Conservation (phyloP, 2,113 vertebrate species). For the Dasypus novemcinctus region DNA sequence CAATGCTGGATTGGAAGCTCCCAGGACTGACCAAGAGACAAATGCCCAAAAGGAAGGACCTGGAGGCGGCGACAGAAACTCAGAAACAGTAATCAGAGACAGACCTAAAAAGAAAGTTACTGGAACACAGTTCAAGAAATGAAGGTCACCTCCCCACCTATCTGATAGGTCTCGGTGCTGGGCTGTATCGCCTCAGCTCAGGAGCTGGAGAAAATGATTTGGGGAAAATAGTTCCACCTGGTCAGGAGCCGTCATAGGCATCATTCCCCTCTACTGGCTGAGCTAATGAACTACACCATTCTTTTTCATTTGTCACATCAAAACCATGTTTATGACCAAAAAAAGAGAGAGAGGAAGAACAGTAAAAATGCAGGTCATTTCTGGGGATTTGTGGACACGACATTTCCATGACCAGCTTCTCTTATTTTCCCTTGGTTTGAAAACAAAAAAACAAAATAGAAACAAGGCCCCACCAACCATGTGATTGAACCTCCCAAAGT, state of each 20-base stretch:
- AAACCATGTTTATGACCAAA: not conserved
- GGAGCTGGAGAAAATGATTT: not conserved
- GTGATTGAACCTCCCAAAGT: too few relatives aligned
- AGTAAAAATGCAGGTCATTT: not conserved
- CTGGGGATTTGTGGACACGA: not conserved
- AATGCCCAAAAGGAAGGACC: not conserved
- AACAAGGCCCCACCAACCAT: not conserved
- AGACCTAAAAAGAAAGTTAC: not conserved
- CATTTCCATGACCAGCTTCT: not conserved
- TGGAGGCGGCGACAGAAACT: not conserved
- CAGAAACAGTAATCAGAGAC: not conserved
- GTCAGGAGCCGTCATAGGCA: not conserved
- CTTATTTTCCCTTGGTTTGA: not conserved
- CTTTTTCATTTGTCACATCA: not conserved
- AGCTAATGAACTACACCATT: constrained; percentile 2
- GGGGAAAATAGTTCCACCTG: not conserved
- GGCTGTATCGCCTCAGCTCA: accelerated
- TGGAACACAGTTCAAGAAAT: not conserved
- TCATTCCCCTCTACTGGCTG: constrained; percentile 43
- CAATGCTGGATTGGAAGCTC: too few relatives aligned
- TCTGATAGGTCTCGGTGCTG: not conserved
- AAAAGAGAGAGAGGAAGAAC: not conserved
- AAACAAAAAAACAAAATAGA: constrained; percentile 32
- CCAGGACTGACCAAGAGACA: not conserved
- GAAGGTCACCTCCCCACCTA: not conserved